Evolutionary conservation across 1,140 invertebrate species (phyloP), one percentile per base, ranked within the genome.

Genomic region (Polyergus mexicanus): DNA sequence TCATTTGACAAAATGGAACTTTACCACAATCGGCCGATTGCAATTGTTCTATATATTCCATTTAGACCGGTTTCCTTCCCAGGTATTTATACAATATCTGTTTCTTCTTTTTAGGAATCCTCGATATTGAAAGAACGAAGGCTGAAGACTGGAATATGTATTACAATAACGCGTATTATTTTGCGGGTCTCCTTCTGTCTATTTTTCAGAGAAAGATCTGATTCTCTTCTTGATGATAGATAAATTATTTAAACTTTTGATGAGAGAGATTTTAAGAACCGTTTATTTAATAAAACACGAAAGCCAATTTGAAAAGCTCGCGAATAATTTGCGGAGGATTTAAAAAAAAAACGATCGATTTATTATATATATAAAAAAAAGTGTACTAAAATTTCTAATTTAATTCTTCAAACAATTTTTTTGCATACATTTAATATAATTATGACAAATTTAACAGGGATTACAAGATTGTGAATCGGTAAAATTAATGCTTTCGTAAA

Each of bases 21-120:
- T 41, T 4, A 62, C 0, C 8, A n/a, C 8, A 4, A 66, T 3
- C 4, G 8, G 5, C n/a, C 68, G n/a, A n/a, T 19, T 19, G 19
- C 8, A 28, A 22, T 81, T 56, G 68, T 78, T 86, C 68, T 58
- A 54, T 68, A 44, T n/a, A 13, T 54, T 51, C 47, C 25, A 63
- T 32, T 41, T 78, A 87, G 86, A 88, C 75, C 41, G 84, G 84
- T 88, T 88, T 81, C 66, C 22, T 86, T 22, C 47, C 44, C 41
- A 68, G 84, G 84, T 87, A 81, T 86, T 81, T 75, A 54, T 58
- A 8, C 4, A 2, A 7, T 3, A 41, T 58, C 0, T 35, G 13
- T 75, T 60, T 25, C 25, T 56, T 38, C 1, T 4, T 8, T 35
- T 22, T 0, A 19, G 56, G 11, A 56, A 22, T 11, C 8, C 13